Percentiles rank a stretch among this genome's conserved stretches.
Conservation (phyloP, 2,888 invertebrate genomes). For the Lasioglossum malachurum region DNA sequence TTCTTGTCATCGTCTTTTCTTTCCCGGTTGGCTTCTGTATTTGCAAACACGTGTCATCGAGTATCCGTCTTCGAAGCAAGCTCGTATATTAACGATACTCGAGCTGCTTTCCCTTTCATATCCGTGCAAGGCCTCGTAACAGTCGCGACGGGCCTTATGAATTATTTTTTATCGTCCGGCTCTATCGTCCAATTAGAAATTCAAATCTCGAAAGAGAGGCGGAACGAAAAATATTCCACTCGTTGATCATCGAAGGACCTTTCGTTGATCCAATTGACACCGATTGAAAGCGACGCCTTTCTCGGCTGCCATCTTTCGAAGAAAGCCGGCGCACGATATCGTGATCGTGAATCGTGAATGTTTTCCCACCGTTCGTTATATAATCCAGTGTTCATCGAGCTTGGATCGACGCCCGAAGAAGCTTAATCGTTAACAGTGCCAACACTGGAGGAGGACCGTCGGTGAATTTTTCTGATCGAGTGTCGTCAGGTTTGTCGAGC, state of each 20-base stretch:
- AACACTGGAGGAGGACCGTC: neutral
- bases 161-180: neutral
- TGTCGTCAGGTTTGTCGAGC: neutral
- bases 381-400: neutral
- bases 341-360: neutral
- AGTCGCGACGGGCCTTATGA: neutral
- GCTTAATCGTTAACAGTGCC: neutral
- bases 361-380: neutral
- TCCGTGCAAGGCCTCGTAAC: conserved; percentile 26
- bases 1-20: neutral
- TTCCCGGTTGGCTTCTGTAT: conserved; percentile 28
- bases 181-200: neutral
- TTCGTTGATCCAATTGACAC: neutral
- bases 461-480: neutral
- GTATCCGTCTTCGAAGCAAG: conserved; percentile 54
- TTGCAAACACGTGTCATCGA: conserved; percentile 44
- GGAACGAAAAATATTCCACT: neutral
- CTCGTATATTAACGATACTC: conserved; percentile 59
- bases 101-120: conserved; percentile 52
- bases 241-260: neutral
- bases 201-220: neutral
- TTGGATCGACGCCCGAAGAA: too few species aligned
- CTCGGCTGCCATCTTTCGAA: neutral
- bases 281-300: neutral
- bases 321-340: neutral